Conservation (phyloP, 2,797 vertebrate genomes). For the Phalloptychus januarius region DNA sequence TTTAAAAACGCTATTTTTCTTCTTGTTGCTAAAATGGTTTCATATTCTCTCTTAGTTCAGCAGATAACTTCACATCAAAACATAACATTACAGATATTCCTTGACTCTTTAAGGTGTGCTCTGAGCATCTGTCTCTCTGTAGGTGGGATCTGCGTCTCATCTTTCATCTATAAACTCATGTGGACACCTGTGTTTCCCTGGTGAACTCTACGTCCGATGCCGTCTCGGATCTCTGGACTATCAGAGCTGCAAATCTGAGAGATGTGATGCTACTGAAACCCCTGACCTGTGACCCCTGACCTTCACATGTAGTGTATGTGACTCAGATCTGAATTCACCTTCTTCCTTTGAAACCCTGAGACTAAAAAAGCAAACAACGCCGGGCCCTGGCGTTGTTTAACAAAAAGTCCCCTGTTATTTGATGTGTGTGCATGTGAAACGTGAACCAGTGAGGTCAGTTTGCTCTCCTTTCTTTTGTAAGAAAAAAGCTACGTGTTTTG, state of each 20-base stretch:
- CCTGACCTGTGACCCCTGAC: slow-evolving; percentile 68
- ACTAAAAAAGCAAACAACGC: slow-evolving; percentile 73
- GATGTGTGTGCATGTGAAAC: slow-evolving; percentile 16
- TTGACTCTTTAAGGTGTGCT: not conserved
- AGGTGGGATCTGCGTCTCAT: slow-evolving; percentile 5
- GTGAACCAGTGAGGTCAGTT: slow-evolving; percentile 8
- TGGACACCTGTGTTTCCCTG: slow-evolving; percentile 45
- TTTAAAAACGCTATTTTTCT: not conserved
- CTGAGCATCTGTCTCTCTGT: not conserved
- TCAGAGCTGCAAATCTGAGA: slow-evolving; percentile 54
- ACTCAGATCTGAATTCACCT: slow-evolving; percentile 66
- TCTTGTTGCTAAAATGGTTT: not conserved
- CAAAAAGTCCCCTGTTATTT: slow-evolving; percentile 25
- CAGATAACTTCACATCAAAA: not conserved
- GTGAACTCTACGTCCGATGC: slow-evolving; percentile 45
- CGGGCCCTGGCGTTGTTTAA: slow-evolving; percentile 37
- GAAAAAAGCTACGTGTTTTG: slow-evolving; percentile 7
- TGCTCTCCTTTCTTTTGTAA: not conserved
- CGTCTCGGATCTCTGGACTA: slow-evolving; percentile 38
- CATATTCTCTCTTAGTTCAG: not conserved
- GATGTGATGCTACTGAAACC: slow-evolving; percentile 72
- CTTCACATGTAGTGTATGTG: slow-evolving; percentile 61
- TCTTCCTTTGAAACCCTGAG: slow-evolving; percentile 73
- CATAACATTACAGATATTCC: not conserved
- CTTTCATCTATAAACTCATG: slow-evolving; percentile 18